Base-by-base conservation (phyloP, 2,797 vertebrate species). In the Apogon hyalosoma region DNA sequence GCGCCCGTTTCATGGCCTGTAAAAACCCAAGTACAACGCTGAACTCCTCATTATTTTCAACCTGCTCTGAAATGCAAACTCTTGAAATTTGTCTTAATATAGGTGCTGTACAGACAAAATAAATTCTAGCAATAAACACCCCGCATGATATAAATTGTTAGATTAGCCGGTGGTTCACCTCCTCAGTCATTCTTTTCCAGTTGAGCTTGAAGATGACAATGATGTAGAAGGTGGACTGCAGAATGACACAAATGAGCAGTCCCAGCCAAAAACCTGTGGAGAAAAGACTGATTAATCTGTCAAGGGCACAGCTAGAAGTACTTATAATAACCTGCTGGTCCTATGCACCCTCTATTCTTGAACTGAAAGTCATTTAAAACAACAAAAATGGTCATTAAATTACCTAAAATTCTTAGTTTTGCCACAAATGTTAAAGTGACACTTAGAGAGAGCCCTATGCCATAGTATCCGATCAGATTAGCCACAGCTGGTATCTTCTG, bases 401-500 rank as follows among this genome's bases (percentile, higher is more conserved):
- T 91, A 98, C 97, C 97, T 0, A 96, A 56, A 43, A 96, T 87
- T 59, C 96, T 91, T 46, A 97, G 87, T 39, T 91, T 89, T 7
- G 93, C 92, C 0, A 89, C 91, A 54, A 98, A 98, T 90, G 96
- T 98, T 51, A 99, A 90, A 0, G 94, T 90, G 15, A 97, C 85
- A 18, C 94, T 92, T 0, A 95, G 45, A 13, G 97, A 92, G 7
- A 99, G 92, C 7, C 96, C 97, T 0, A 98, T 59, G 74, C 90
- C 77, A 0, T 98, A 98, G 78, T 96, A 98, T 0, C 95, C 95
- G 0, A 98, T 11, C 0, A 96, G 88, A 7, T 98, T 98, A 63
- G 95, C 91, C 0, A 97, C 82, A 11, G 96, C 97, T 0, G 97
- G 96, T 13, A 96, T 87, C 89, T 95, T 98, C 94, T 98, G 97